Base-by-base conservation (phyloP, 2,113 vertebrate genomes). In the Paraplagusia blochii region DNA sequence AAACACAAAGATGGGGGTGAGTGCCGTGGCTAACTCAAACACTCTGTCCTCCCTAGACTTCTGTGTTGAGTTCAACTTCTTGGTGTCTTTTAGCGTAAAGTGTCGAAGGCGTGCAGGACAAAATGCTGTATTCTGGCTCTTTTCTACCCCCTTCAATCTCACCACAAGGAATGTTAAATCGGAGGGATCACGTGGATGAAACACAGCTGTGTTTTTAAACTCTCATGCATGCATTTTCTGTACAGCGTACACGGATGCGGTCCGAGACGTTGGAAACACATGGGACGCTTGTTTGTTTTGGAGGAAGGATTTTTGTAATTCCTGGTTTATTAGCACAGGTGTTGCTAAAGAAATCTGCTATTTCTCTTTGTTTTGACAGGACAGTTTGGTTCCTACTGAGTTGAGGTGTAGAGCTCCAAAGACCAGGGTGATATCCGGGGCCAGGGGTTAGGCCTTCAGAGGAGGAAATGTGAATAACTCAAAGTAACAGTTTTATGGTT, bases 1-100 rank as follows among this genome's bases (percentile, higher is more conserved):
- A 79, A 69, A 53, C 78, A 64, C 17, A 74, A 50, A 56, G 59
- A 62, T 63, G 66, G 71, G 15, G 89, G 90, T 92, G 85, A 90
- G 90, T 87, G 58, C 55, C 17, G 56, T 29, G n/a, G 42, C 75
- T 76, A 59, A 59, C 66, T 68, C 12, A 3, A 36, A 38, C 18
- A 22, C 38, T 57, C 56, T 22, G 3, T 58, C 19, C 43, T 18
- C 52, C 19, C 38, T 39, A 12, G 4, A 52, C n/a, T 35, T 44
- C 11, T 9, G n/a, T 42, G 33, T 44, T 13, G 29, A 8, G 14
- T 8, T 11, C 34, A 4, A 19, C 1, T 35, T 43, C 1, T 45
- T 72, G 44, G 16, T 53, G 17, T 44, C 38, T 64, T 15, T 11
- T 17, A 55, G 35, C 45, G 66, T 40, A 11, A 44, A 46, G 29